phyloP scores from a whole-genome alignment of 2,113 vertebrate species.

The Excalfactoria chinensis region DNA sequence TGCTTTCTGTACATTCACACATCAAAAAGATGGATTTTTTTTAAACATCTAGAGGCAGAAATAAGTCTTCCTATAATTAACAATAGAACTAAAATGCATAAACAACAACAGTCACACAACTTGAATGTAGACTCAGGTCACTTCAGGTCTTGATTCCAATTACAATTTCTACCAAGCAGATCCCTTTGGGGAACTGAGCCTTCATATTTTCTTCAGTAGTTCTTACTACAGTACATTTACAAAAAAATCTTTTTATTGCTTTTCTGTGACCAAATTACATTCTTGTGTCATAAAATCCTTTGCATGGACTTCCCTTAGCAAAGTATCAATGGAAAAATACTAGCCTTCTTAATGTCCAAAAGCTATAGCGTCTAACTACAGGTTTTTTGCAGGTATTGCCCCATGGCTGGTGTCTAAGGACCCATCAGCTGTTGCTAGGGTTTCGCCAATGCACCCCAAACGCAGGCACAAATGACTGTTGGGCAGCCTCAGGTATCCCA shows the following conservation, averaged over 20 bases:
- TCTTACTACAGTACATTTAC: not conserved
- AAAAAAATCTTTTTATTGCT: slow-evolving; percentile 33
- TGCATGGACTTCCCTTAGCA: not conserved
- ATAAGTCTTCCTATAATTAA: slow-evolving; percentile 33
- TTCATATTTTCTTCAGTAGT: slow-evolving; percentile 4
- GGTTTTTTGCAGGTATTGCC: not conserved
- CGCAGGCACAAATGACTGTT: not conserved
- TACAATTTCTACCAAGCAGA: slow-evolving; percentile 38
- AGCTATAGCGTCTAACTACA: not conserved
- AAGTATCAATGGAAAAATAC: not conserved
- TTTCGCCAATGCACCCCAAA: not conserved
- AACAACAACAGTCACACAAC: not conserved
- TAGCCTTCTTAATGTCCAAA: not conserved
- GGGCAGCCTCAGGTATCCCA: not conserved
- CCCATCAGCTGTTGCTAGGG: not conserved
- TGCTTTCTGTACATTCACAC: not conserved
- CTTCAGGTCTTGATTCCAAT: slow-evolving; percentile 46
- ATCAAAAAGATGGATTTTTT: slow-evolving; percentile 12
- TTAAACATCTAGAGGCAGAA: not conserved
- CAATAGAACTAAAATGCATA: not conserved
- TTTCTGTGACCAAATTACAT: slow-evolving; percentile 26
- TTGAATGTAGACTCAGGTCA: not conserved
- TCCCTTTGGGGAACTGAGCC: slow-evolving; percentile 8
- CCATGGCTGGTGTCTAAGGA: not conserved
- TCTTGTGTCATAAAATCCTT: slow-evolving; percentile 29